These are phyloP conservation scores for Acholoe squamosa DNA, from an alignment of 2,888 invertebrate species.

Conservation along the genomic window DNA sequence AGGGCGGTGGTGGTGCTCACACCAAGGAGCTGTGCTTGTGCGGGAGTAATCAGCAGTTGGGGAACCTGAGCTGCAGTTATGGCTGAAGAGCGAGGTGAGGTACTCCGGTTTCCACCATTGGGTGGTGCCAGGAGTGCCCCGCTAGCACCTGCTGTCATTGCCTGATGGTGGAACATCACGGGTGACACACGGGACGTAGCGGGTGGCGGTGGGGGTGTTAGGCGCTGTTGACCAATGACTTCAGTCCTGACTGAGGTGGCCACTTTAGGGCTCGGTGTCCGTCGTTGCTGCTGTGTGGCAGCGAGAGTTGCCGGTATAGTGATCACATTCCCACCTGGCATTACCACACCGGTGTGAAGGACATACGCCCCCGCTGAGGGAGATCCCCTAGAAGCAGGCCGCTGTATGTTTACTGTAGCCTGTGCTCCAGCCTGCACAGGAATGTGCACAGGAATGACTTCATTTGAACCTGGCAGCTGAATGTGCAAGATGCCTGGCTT, in stretches of 20 bases:
- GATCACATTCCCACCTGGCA: slow-evolving; percentile 32
- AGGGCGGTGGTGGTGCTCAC: background rate
- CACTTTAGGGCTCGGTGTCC: slow-evolving; percentile 41
- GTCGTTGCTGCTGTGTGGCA: background rate
- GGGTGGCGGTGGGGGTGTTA: background rate
- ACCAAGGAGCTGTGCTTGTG: slow-evolving; percentile 42
- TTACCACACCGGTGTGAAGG: background rate
- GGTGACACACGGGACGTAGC: background rate
- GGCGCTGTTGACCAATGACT: background rate
- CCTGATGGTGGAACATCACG: background rate
- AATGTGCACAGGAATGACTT: slow-evolving; percentile 45
- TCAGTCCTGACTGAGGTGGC: background rate
- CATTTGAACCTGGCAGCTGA: slow-evolving; percentile 29
- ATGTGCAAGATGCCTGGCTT: slow-evolving; percentile 36
- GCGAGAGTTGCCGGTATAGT: background rate
- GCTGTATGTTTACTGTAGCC: background rate
- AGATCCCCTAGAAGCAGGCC: background rate
- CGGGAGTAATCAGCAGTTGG: slow-evolving; percentile 43
- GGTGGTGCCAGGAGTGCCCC: slow-evolving; percentile 2
- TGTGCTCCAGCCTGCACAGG: background rate
- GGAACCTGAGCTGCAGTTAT: background rate
- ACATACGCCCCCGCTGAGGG: background rate
- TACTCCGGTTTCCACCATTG: background rate
- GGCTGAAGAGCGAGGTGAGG: slow-evolving; percentile 9
- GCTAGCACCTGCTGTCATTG: background rate